These are phyloP conservation scores for Platichthys stellatus DNA, from an alignment of 2,113 vertebrate genomes.

Conservation along the genomic window DNA sequence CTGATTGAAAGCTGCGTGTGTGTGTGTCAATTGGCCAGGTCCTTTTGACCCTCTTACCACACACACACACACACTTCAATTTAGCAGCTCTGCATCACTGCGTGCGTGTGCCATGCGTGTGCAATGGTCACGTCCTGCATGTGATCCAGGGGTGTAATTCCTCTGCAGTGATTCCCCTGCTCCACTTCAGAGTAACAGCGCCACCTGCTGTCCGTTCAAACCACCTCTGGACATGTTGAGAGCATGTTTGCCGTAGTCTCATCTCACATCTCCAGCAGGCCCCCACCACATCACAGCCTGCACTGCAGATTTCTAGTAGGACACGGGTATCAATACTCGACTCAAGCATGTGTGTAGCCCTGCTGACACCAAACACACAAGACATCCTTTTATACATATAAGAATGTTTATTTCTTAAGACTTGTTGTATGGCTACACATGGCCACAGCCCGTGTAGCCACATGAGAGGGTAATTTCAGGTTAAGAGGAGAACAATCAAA, in stretches of 20 bases:
- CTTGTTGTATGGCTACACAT: conserved; percentile 27
- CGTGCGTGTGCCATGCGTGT: conserved; percentile 12
- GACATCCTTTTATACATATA: conserved; percentile 53
- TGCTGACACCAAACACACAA: conserved; percentile 16
- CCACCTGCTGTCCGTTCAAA: conserved; percentile 67
- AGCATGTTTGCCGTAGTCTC: conserved; percentile 7
- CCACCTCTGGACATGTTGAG: conserved; percentile 24
- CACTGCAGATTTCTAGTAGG: conserved; percentile 15
- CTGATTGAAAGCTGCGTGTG: conserved; percentile 41
- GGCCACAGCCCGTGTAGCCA: conserved; percentile 33
- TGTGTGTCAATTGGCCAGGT: conserved; percentile 36
- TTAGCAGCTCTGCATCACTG: conserved; percentile 19
- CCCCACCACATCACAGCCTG: not conserved
- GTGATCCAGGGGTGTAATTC: conserved; percentile 7
- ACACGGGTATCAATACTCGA: conserved; percentile 13
- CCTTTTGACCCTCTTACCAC: conserved; percentile 38
- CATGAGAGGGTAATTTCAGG: conserved; percentile 77
- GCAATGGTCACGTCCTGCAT: conserved; percentile 13
- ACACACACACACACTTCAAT: not conserved
- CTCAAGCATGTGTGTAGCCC: conserved; percentile 9
- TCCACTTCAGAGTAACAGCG: conserved; percentile 49
- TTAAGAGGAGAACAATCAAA: conserved; percentile 79
- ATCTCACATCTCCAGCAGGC: conserved; percentile 23
- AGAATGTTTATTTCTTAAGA: conserved; percentile 61
- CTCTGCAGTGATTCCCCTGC: conserved; percentile 53